A percentile compares a stretch with the other conserved stretches of the same genome.
Conservation (phyloP, 92 coral and sea anemone genomes). For the Porites divaricata region DNA sequence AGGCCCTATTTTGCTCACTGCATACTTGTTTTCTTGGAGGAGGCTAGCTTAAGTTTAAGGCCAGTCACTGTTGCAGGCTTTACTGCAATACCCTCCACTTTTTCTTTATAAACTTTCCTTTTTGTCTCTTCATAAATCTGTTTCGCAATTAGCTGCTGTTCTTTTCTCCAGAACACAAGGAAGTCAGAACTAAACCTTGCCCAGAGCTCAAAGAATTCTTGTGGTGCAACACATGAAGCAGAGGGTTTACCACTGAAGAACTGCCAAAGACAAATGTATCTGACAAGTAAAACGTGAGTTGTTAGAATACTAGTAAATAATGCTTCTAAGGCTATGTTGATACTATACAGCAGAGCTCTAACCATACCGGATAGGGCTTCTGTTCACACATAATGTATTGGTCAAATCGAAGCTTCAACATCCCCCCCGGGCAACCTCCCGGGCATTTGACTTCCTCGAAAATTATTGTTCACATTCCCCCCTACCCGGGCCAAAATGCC, state of each 20-base stretch:
- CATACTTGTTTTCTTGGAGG: conserved; percentile 54
- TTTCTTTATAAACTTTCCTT: conserved; percentile 73
- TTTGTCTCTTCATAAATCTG: conserved; percentile 84
- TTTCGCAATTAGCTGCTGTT: conserved; percentile 84
- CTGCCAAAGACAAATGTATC: conserved; percentile 59
- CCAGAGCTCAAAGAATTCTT: conserved; percentile 90
- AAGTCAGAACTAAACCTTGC: conserved; percentile 74
- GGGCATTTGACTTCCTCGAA: too few relatives aligned
- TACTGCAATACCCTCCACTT: conserved; percentile 69
- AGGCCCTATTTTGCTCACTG: background rate
- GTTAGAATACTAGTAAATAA: too few relatives aligned
- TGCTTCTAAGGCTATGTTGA: too few relatives aligned
- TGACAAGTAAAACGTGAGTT: conserved; percentile 11
- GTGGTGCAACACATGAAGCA: conserved; percentile 62
- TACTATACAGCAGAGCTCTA: too few relatives aligned
- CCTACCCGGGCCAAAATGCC: too few relatives aligned
- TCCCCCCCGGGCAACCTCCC: too few relatives aligned
- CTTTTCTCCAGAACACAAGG: conserved; percentile 81
- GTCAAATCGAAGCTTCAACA: too few relatives aligned
- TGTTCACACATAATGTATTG: too few relatives aligned
- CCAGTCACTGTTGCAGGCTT: conserved; percentile 84
- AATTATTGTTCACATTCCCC: too few relatives aligned
- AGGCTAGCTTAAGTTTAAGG: conserved; percentile 76
- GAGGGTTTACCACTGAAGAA: conserved; percentile 65
- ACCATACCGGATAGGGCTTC: too few relatives aligned